Base-by-base conservation (phyloP, 2,797 vertebrate species). In the Phrynocephalus vlangalii region DNA sequence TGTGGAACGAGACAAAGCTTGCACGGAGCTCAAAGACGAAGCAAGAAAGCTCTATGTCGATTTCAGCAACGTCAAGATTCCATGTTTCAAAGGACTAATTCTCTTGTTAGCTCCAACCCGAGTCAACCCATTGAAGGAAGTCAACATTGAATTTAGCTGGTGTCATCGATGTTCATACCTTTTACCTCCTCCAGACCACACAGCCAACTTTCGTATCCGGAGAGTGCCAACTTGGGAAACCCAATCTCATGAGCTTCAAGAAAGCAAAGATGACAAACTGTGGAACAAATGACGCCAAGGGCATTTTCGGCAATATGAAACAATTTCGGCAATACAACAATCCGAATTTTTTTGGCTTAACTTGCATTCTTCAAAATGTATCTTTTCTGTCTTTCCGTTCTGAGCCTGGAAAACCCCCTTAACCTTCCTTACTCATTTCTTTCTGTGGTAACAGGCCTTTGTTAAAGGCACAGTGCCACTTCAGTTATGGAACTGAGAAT, bases 401-500 rank as follows among this genome's bases (percentile, higher is more conserved):
- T 13, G 22, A 26, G 38, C 67, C 75, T 30, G 50, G 73, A 83
- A 71, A 78, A 56, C 20, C 73, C 75, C 9, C 0, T 30, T 82
- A 38, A 20, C 24, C 30, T 22, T 13, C 52, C 5, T 50, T 10
- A 13, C 20, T 30, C 68, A 22, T 48, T 75, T 75, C 24, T 56
- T 20, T 33, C 50, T 8, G 76, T 75, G 44, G 77, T 30, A 80
- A 44, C 70, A 68, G 30, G 15, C 71, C 52, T 76, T 56, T 30
- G 67, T 76, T 9, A 44, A 75, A 85, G 10, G 48, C 1, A 3
- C 13, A 67, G 30, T 5, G 7, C 50, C 28, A 28, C 44, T 67
- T 85, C 87, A 88, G 84, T 60, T 56, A 3, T 70, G 44, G 81
- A 85, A 33, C 33, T 33, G 78, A 88, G 78, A 77, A 33, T 60